These are phyloP conservation scores for Corythucha ciliata DNA, from an alignment of 2,888 invertebrate genomes.

Conservation along the genomic window DNA sequence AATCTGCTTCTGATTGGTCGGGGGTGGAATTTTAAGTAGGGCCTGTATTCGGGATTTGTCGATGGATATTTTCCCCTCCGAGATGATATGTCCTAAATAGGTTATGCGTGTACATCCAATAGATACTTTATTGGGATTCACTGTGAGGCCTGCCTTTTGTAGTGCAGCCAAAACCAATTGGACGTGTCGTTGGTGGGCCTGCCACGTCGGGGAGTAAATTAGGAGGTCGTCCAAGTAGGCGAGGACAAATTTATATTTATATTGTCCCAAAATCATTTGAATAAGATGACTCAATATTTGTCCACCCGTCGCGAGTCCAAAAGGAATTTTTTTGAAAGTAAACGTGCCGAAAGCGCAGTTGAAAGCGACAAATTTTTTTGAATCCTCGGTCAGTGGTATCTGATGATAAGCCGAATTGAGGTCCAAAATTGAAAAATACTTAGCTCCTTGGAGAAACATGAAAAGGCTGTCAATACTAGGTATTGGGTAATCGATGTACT, in stretches of 20 bases:
- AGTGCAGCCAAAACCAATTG: conserved; percentile 23
- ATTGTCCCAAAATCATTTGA: conserved; percentile 25
- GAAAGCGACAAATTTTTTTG: conserved; percentile 18
- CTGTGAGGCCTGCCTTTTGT: conserved; percentile 28
- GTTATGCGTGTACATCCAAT: conserved; percentile 13
- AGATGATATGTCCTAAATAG: conserved; percentile 21
- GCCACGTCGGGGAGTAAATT: conserved; percentile 19
- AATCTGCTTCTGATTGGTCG: conserved; percentile 11
- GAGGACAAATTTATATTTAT: conserved; percentile 24
- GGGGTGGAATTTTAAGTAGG: conserved; percentile 8
- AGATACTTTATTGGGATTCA: conserved; percentile 33
- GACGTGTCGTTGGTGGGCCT: conserved; percentile 23
- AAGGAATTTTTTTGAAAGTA: conserved; percentile 22
- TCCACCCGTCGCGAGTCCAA: conserved; percentile 26
- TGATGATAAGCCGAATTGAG: conserved; percentile 28
- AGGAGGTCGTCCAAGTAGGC: conserved; percentile 29
- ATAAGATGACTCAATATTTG: conserved; percentile 21
- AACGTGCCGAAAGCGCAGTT: conserved; percentile 19
- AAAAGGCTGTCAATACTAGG: conserved; percentile 1
- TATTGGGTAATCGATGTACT: conserved; percentile 10
- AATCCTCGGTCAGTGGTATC: conserved; percentile 15
- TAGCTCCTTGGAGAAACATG: conserved; percentile 2
- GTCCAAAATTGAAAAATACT: conserved; percentile 24
- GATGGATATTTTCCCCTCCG: conserved; percentile 4
- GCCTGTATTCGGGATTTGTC: conserved; percentile 3